These are phyloP conservation scores for Thalassaphorura encarpata DNA, from an alignment of 1,140 invertebrate species.

Conservation along the genomic window DNA sequence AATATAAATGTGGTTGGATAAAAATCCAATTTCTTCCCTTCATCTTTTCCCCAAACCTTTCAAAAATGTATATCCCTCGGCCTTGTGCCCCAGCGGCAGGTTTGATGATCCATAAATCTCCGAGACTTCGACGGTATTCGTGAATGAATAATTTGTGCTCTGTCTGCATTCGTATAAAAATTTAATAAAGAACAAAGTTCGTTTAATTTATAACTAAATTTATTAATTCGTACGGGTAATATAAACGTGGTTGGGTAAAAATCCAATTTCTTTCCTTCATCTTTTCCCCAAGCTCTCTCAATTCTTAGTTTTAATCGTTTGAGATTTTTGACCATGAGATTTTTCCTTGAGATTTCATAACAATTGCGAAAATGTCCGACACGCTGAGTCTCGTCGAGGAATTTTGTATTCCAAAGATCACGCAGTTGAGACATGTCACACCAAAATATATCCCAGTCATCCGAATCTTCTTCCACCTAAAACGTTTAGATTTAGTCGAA, in stretches of 20 bases:
- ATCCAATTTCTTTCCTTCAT: conserved; percentile 38
- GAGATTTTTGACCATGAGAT: conserved; percentile 50
- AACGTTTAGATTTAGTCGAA: not conserved
- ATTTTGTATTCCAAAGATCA: conserved; percentile 29
- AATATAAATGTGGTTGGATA: conserved; percentile 42
- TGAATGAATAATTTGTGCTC: conserved; percentile 38
- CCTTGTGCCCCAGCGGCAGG: conserved; percentile 44
- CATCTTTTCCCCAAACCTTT: conserved; percentile 36
- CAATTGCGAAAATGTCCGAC: conserved; percentile 51
- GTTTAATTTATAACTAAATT: not conserved
- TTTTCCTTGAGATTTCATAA: conserved; percentile 51
- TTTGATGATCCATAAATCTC: conserved; percentile 53
- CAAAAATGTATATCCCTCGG: conserved; percentile 49
- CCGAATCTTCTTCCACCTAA: conserved; percentile 29
- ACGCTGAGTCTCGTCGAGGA: conserved; percentile 34
- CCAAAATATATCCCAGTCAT: conserved; percentile 41
- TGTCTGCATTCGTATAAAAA: no score
- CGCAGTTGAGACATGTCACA: conserved; percentile 39
- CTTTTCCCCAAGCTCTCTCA: conserved; percentile 22
- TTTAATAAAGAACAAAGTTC: conserved; percentile 2
- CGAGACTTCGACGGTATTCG: conserved; percentile 45
- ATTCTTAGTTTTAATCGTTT: conserved; percentile 41
- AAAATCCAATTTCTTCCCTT: conserved; percentile 28
- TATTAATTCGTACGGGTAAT: conserved; percentile 35
- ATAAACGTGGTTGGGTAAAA: conserved; percentile 42